Conservation (phyloP, 1,140 invertebrate genomes). For the Neodiprion virginianus region DNA sequence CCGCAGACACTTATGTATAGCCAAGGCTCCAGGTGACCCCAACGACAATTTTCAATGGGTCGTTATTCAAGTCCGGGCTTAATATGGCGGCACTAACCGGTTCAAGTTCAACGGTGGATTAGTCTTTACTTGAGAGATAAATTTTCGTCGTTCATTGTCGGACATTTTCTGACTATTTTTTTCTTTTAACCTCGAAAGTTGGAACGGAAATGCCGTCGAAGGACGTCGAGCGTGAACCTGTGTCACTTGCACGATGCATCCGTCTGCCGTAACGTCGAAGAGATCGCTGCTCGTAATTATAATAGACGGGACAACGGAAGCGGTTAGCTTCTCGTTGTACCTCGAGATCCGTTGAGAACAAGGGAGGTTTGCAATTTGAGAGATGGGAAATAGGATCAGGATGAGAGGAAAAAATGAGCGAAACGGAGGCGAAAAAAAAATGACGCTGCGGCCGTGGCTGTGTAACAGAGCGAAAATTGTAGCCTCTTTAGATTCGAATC, state of each 20-base stretch:
- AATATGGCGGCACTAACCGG: constrained; percentile 52
- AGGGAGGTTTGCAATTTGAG: background rate
- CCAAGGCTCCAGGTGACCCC: background rate
- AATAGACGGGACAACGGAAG: background rate
- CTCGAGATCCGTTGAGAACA: background rate
- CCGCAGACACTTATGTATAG: background rate
- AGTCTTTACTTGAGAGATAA: constrained; percentile 16
- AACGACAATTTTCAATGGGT: constrained; percentile 21
- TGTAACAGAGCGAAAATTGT: constrained; percentile 11
- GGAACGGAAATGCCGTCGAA: background rate
- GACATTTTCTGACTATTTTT: background rate
- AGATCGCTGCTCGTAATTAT: background rate
- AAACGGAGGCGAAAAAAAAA: constrained; percentile 11
- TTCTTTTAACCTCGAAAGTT: constrained; percentile 17
- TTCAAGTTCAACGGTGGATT: constrained; percentile 37
- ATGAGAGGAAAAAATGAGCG: background rate
- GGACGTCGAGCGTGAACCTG: background rate
- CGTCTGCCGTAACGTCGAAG: background rate
- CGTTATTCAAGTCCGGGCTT: constrained; percentile 37
- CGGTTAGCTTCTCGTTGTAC: background rate
- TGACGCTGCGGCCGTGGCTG: background rate
- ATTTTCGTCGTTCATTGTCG: constrained; percentile 18
- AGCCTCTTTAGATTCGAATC: background rate
- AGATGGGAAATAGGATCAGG: background rate
- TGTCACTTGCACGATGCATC: background rate